A percentile compares a stretch with the other conserved stretches of the same genome.
Evolutionary conservation across 2,113 vertebrate species (phyloP).

Genomic region (Bucco capensis): DNA sequence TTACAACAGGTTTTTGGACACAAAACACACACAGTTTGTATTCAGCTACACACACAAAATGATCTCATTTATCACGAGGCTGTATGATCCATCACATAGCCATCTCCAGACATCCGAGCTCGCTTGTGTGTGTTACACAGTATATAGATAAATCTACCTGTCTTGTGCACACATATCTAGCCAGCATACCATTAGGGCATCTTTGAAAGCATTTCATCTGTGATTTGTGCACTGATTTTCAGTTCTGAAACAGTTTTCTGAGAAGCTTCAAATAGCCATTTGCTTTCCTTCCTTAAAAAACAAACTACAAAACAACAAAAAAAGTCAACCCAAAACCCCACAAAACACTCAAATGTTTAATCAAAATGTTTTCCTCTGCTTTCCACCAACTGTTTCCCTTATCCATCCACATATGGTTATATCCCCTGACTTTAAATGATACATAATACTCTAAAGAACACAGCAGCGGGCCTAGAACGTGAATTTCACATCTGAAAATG

Average conservation of each 20-base stretch:
- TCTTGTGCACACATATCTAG: neutral
- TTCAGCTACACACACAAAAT: neutral
- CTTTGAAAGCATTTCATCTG: neutral
- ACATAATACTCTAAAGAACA: neutral
- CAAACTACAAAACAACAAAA: neutral
- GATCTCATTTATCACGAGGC: neutral
- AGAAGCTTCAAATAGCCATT: neutral
- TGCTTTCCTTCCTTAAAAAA: neutral
- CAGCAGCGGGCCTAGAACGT: neutral
- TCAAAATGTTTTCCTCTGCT: conserved; percentile 14
- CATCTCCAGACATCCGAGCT: neutral
- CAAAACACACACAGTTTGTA: neutral
- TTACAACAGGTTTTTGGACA: neutral
- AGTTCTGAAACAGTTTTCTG: neutral
- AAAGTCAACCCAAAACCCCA: neutral
- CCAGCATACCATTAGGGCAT: neutral
- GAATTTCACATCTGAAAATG: neutral
- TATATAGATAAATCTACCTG: neutral
- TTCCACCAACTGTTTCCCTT: neutral
- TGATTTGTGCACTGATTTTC: neutral
- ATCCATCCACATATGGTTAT: neutral
- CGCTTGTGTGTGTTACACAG: neutral
- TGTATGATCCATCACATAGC: neutral
- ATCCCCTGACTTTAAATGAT: neutral
- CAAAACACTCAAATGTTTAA: neutral